Percentiles rank a stretch among this genome's conserved stretches.
phyloP scores from a whole-genome alignment of 1,140 invertebrate species.

The Uloborus diversus region DNA sequence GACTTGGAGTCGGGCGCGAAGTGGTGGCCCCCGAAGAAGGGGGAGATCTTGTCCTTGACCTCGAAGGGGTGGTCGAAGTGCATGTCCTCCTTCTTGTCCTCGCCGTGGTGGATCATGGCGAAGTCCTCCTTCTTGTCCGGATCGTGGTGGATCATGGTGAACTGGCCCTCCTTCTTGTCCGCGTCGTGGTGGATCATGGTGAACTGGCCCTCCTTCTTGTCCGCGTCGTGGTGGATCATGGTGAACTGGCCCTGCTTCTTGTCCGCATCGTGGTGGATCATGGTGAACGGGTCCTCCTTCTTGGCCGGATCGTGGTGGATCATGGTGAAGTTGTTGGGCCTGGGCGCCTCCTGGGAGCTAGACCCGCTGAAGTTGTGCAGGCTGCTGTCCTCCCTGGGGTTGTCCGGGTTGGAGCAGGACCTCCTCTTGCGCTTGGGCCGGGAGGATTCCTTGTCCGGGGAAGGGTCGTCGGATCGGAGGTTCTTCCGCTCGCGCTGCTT shows the following conservation, averaged over 20 bases:
- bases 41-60: too few relatives aligned
- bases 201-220: neutral
- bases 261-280: neutral
- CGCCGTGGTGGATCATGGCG: too few relatives aligned
- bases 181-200: neutral
- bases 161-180: neutral
- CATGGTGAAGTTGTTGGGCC: slow-evolving; percentile 33
- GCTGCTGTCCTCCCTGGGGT: slow-evolving; percentile 4
- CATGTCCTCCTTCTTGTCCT: too few relatives aligned
- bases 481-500: slow-evolving; percentile 61
- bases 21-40: too few relatives aligned
- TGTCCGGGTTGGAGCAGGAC: neutral
- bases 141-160: neutral
- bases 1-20: too few relatives aligned
- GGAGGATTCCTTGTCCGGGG: neutral
- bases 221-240: neutral
- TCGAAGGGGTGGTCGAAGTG: too few relatives aligned
- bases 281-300: slow-evolving; percentile 6
- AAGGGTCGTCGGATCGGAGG: slow-evolving; percentile 18
- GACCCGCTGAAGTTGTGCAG: slow-evolving; percentile 10
- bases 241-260: neutral
- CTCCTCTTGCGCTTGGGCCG: slow-evolving; percentile 26
- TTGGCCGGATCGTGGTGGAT: slow-evolving; percentile 34
- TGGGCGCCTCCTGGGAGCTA: slow-evolving; percentile 14
- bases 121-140: neutral